phyloP scores from a whole-genome alignment of 2,113 vertebrate genomes.

The Xiphophorus maculatus region DNA sequence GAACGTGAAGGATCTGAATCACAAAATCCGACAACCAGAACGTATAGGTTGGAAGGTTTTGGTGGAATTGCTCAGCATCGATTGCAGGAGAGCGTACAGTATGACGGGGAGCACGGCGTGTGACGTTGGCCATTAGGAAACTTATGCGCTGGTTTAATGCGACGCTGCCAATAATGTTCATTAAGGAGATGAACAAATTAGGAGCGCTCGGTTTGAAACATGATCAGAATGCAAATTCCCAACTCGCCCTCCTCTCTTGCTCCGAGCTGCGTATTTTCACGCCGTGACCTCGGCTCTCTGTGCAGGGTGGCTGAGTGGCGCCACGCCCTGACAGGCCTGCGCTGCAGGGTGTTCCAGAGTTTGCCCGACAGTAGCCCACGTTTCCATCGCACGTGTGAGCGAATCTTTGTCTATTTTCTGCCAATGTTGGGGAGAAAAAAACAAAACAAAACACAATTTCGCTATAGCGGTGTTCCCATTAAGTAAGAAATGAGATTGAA shows the following conservation, averaged over 20 bases:
- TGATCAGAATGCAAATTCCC: conserved; percentile 50
- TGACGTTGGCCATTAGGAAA: conserved; percentile 54
- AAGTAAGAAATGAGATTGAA: too few species aligned
- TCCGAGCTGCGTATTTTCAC: conserved; percentile 11
- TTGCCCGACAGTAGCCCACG: not conserved
- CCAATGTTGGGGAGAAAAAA: too few species aligned
- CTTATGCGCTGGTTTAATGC: conserved; percentile 62
- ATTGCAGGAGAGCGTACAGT: conserved; percentile 44
- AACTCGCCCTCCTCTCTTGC: conserved; percentile 1
- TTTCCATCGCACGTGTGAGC: too few species aligned
- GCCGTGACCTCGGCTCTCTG: conserved; percentile 7
- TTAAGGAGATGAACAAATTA: conserved; percentile 67
- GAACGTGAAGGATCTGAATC: conserved; percentile 21
- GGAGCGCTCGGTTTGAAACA: conserved; percentile 48
- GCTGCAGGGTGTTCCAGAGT: conserved; percentile 11
- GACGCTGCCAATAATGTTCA: conserved; percentile 61
- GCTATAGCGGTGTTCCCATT: too few species aligned
- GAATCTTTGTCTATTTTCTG: too few species aligned
- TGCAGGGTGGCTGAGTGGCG: conserved; percentile 6
- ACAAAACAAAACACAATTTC: too few species aligned
- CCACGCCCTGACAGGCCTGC: conserved; percentile 22
- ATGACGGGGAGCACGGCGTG: conserved; percentile 41
- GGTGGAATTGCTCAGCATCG: conserved; percentile 57
- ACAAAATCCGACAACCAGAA: conserved; percentile 6
- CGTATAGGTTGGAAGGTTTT: conserved; percentile 16